Percentiles rank a stretch among this genome's conserved stretches.
phyloP scores from a whole-genome alignment of 2,888 invertebrate species.

The Belgica antarctica region DNA sequence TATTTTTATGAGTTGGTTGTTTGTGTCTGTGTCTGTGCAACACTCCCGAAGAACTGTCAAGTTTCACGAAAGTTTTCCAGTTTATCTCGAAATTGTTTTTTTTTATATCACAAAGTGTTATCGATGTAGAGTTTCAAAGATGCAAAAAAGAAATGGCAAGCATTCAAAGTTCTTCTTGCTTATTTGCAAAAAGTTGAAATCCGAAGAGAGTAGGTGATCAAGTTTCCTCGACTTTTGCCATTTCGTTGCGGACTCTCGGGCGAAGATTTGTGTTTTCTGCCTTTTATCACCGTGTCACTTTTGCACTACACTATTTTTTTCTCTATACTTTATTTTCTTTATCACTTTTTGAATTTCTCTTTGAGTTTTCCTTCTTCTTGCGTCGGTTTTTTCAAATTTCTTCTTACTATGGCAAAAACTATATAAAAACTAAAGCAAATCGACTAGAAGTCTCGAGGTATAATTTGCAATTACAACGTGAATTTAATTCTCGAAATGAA shows the following conservation, averaged over 20 bases:
- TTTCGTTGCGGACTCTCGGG: no score
- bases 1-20: constrained; percentile 21
- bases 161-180: background rate
- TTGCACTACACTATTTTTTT: background rate
- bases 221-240: constrained; percentile 6
- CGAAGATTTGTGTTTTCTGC: background rate
- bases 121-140: background rate
- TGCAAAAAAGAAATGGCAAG: constrained; percentile 12
- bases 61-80: background rate
- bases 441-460: constrained; percentile 44
- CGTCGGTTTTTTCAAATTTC: constrained; percentile 11
- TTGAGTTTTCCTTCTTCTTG: background rate
- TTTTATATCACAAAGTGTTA: constrained; percentile 20
- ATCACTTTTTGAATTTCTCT: constrained; percentile 21
- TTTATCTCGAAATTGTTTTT: constrained; percentile 3
- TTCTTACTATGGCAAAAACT: constrained; percentile 22
- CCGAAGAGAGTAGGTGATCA: constrained; percentile 7
- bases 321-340: background rate
- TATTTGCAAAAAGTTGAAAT: background rate
- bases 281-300: background rate
- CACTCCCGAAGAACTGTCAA: background rate
- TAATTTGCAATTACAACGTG: constrained; percentile 39
- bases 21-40: constrained; percentile 10
- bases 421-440: constrained; percentile 20
- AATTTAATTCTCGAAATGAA: background rate